Percentiles rank a stretch among this genome's conserved stretches.
phyloP scores from a whole-genome alignment of 2,113 vertebrate genomes.

The Scomber japonicus region DNA sequence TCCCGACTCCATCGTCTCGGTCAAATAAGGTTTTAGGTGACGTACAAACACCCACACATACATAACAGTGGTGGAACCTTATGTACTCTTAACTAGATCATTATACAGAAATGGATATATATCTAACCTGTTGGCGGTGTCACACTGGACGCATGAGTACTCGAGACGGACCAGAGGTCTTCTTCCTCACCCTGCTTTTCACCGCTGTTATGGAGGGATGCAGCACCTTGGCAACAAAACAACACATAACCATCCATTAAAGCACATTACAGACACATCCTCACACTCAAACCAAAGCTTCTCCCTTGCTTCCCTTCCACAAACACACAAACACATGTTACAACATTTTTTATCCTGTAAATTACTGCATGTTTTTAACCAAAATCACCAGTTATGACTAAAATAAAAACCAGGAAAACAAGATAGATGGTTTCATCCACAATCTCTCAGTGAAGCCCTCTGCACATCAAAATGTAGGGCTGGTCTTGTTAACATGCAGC shows the following conservation, averaged over 20 bases:
- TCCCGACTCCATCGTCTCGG: background rate
- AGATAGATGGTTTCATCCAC: background rate
- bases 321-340: too few relatives aligned
- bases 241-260: background rate
- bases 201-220: slow-evolving; percentile 20
- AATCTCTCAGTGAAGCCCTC: slow-evolving; percentile 17
- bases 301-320: too few relatives aligned
- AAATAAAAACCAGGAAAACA: background rate
- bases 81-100: background rate
- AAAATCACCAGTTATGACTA: background rate
- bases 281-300: background rate
- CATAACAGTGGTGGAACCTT: background rate
- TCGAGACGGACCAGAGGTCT: slow-evolving; percentile 9
- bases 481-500: slow-evolving; percentile 17
- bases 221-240: slow-evolving; percentile 37
- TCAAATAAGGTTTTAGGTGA: background rate
- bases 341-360: background rate
- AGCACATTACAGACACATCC: background rate
- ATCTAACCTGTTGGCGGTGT: slow-evolving; percentile 50
- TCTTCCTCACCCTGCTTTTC: slow-evolving; percentile 37
- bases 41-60: background rate
- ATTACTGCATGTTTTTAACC: background rate
- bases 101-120: background rate
- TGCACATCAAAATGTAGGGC: background rate
- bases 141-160: slow-evolving; percentile 13